Conservation (phyloP, 2,797 vertebrate species). For the Prunella strophiata region DNA sequence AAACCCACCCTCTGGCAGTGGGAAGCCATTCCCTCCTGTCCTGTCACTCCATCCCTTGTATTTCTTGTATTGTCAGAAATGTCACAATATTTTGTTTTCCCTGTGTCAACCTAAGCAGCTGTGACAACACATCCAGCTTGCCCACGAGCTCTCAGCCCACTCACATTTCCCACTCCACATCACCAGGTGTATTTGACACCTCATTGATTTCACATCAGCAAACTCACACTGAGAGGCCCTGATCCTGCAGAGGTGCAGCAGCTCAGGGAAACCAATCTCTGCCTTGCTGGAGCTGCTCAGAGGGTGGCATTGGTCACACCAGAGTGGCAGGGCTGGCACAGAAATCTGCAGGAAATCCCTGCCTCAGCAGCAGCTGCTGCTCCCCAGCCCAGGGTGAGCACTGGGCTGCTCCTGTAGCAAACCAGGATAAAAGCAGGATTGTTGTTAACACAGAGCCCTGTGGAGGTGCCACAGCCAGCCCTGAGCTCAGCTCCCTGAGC, state of each 20-base stretch:
- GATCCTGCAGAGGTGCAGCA: neutral
- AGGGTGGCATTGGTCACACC: rapidly evolving
- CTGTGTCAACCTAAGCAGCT: neutral
- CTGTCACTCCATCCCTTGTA: neutral
- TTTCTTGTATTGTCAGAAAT: neutral
- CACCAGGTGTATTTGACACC: neutral
- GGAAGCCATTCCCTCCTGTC: neutral
- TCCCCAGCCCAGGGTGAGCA: neutral
- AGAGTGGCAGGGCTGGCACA: neutral
- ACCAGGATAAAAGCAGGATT: neutral
- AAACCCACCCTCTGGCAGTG: neutral
- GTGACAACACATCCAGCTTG: neutral
- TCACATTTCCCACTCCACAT: neutral
- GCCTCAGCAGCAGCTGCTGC: neutral
- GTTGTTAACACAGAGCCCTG: neutral
- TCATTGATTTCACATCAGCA: neutral
- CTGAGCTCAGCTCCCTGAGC: neutral
- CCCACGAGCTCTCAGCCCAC: neutral
- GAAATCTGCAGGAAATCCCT: neutral
- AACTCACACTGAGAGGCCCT: neutral
- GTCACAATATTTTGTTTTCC: neutral
- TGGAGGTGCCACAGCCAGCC: neutral
- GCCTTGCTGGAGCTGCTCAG: neutral
- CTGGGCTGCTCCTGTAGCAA: neutral
- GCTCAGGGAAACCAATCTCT: neutral